Percentiles rank a stretch among this genome's conserved stretches.
Evolutionary conservation across 2,113 vertebrate genomes (phyloP).

Genomic region (Castor canadensis): DNA sequence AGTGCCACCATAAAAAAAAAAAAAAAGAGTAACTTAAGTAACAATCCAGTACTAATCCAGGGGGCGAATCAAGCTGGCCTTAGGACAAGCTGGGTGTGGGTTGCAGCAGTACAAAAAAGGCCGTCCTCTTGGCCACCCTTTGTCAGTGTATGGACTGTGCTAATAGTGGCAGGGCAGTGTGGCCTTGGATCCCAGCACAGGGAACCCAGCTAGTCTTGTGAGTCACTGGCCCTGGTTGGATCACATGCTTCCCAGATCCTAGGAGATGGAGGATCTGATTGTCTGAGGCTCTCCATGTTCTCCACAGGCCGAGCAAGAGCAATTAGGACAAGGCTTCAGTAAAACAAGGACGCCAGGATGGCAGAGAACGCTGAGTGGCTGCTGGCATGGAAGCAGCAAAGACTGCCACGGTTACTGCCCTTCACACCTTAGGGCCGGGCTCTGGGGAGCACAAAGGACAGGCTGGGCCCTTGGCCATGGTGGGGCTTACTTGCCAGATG

Average conservation of each 20-base stretch:
- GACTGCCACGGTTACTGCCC: rapidly evolving
- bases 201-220: background rate
- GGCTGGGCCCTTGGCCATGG: rapidly evolving
- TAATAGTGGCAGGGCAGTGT: background rate
- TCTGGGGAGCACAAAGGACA: too few species aligned
- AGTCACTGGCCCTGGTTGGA: background rate
- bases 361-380: background rate
- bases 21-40: background rate
- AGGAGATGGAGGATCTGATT: background rate
- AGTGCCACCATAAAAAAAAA: too few species aligned
- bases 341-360: background rate
- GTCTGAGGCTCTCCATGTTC: background rate
- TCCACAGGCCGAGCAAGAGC: background rate
- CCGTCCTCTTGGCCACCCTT: background rate
- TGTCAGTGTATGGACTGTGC: background rate
- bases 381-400: rapidly evolving
- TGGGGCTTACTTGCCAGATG: rapidly evolving
- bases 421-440: rapidly evolving
- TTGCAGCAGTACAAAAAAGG: rapidly evolving
- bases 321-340: background rate
- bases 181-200: background rate
- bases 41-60: background rate
- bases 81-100: background rate
- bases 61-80: background rate
- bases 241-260: background rate